Evolutionary conservation across 2,797 vertebrate genomes (phyloP).

Genomic region (Syngnathus acus): DNA sequence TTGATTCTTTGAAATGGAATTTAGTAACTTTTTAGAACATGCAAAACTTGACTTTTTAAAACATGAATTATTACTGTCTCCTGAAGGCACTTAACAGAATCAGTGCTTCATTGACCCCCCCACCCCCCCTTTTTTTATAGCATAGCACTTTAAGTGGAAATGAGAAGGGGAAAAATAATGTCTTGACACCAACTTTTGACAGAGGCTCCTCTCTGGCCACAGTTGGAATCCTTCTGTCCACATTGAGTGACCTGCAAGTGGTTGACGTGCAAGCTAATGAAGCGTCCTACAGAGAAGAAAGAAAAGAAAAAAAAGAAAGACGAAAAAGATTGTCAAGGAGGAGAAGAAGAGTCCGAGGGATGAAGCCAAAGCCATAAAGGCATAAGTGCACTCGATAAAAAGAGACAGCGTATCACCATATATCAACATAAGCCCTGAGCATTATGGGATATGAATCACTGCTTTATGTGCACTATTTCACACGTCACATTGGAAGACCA

Average conservation of each 20-base stretch:
- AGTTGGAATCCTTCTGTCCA: background rate
- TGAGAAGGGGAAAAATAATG: no score
- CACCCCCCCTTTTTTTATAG: no score
- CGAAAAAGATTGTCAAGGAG: conserved; percentile 21
- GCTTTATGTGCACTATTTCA: conserved; percentile 99
- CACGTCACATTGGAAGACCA: conserved; percentile 73
- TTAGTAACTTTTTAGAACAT: no score
- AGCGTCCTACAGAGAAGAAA: conserved; percentile 45
- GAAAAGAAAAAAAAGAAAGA: conserved; percentile 5
- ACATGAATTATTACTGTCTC: no score
- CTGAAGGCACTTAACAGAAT: no score
- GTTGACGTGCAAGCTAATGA: conserved; percentile 60
- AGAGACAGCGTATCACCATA: conserved; percentile 64
- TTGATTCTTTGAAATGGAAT: no score
- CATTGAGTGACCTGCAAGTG: conserved; percentile 32
- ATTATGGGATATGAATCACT: conserved; percentile 84
- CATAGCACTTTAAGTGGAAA: no score
- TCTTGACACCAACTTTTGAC: background rate
- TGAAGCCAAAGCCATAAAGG: conserved; percentile 59
- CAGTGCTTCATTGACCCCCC: no score
- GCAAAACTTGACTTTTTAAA: no score
- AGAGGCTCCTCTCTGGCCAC: background rate
- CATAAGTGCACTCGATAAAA: conserved; percentile 51
- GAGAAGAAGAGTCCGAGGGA: conserved; percentile 54
- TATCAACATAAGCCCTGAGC: conserved; percentile 76